A percentile compares a stretch with the other conserved stretches of the same genome.
phyloP scores from a whole-genome alignment of 1,140 invertebrate species.

The Steinernema feltiae region DNA sequence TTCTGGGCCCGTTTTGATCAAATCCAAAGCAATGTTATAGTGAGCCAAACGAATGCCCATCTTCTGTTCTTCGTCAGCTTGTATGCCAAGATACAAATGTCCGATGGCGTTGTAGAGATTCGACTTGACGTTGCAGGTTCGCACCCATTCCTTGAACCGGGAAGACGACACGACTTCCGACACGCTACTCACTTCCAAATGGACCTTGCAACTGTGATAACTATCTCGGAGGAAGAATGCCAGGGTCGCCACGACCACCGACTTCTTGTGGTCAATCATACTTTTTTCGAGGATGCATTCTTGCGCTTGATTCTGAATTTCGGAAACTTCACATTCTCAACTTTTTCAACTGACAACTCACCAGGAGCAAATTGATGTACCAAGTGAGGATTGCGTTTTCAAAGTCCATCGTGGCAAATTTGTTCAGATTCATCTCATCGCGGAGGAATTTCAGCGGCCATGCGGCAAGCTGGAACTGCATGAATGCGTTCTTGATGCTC shows the following conservation, averaged over 20 bases:
- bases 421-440: slow-evolving; percentile 58
- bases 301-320: slow-evolving; percentile 75
- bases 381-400: slow-evolving; percentile 75
- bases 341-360: slow-evolving; percentile 55
- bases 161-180: slow-evolving; percentile 69
- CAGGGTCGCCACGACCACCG: slow-evolving; percentile 79
- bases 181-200: slow-evolving; percentile 59
- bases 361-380: slow-evolving; percentile 65
- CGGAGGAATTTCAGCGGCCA: slow-evolving; percentile 77
- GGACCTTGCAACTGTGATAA: slow-evolving; percentile 66
- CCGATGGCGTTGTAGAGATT: slow-evolving; percentile 64
- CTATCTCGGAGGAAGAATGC: slow-evolving; percentile 83
- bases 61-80: slow-evolving; percentile 85
- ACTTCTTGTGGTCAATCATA: slow-evolving; percentile 86
- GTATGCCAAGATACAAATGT: slow-evolving; percentile 76
- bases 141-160: slow-evolving; percentile 66
- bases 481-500: slow-evolving; percentile 92
- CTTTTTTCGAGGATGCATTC: slow-evolving; percentile 97
- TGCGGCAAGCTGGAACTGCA: slow-evolving; percentile 91
- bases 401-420: slow-evolving; percentile 68
- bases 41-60: slow-evolving; percentile 86
- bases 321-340: slow-evolving; percentile 2
- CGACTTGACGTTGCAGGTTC: slow-evolving; percentile 59
- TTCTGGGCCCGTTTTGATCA: slow-evolving; percentile 74
- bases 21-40: slow-evolving; percentile 71